These are phyloP conservation scores for Myotis yumanensis DNA, from an alignment of 2,113 vertebrate species.

Conservation along the genomic window DNA sequence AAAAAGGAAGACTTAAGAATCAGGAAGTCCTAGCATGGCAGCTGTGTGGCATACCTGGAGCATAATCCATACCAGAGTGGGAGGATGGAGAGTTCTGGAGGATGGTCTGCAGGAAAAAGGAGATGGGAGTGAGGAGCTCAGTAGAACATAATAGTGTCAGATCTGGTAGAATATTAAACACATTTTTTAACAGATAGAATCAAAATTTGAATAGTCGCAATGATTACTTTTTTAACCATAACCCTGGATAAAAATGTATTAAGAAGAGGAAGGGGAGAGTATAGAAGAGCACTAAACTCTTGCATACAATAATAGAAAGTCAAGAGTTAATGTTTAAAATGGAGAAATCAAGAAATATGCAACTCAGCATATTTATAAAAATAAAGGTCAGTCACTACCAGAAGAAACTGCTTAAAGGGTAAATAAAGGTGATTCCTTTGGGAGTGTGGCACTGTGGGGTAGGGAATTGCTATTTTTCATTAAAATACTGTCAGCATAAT, in stretches of 20 bases:
- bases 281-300: background rate
- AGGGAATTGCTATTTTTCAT: background rate
- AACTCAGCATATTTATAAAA: background rate
- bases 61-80: accelerated
- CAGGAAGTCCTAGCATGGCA: background rate
- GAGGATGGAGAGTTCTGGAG: background rate
- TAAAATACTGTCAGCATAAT: background rate
- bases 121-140: too few species aligned
- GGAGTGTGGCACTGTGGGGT: background rate
- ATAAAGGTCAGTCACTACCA: background rate
- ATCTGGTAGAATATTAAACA: background rate
- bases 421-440: background rate
- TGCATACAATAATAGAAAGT: background rate
- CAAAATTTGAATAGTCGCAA: background rate
- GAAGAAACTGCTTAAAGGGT: background rate
- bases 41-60: too few species aligned
- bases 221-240: background rate
- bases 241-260: background rate
- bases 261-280: background rate
- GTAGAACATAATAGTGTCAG: background rate
- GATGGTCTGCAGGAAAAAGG: background rate
- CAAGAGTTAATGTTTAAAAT: background rate
- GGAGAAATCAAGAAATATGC: background rate
- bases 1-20: background rate
- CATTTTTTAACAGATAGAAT: background rate